Evolutionary conservation across 2,113 vertebrate genomes (phyloP).

Genomic region (Rafetus swinhoei): DNA sequence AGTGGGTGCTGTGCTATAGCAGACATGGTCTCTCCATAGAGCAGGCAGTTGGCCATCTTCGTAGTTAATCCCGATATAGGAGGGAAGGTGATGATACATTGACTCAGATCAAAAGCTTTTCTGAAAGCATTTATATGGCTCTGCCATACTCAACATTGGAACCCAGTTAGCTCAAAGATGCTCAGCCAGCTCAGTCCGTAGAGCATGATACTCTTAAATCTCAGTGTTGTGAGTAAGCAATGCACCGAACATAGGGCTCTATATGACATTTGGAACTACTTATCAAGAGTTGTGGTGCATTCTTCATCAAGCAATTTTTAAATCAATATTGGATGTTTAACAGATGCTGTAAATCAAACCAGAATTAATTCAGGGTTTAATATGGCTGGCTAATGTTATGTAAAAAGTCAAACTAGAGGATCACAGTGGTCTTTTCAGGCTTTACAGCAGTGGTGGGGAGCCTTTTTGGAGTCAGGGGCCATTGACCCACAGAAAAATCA

Average conservation of each 20-base stretch:
- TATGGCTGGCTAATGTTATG: not conserved
- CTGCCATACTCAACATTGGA: not conserved
- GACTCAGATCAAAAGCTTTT: not conserved
- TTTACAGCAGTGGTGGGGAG: not conserved
- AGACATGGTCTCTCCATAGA: not conserved
- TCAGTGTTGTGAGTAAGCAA: not conserved
- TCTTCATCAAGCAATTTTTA: not conserved
- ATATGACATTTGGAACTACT: not conserved
- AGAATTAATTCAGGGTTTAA: not conserved
- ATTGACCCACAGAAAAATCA: too few species aligned
- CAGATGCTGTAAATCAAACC: not conserved
- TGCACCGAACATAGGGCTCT: too few species aligned
- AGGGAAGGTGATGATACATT: not conserved
- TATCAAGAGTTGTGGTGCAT: not conserved
- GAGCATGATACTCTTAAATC: not conserved
- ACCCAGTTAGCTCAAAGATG: not conserved
- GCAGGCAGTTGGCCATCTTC: not conserved
- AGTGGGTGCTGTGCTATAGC: not conserved
- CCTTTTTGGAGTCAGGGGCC: too few species aligned
- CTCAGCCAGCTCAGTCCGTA: not conserved
- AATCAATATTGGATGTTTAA: not conserved
- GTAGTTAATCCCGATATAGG: not conserved
- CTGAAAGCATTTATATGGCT: not conserved
- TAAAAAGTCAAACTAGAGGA: not conserved
- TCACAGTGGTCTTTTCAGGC: not conserved